Evolutionary conservation across 2,888 invertebrate species (phyloP).

Genomic region (Philhelius pedissequus): DNA sequence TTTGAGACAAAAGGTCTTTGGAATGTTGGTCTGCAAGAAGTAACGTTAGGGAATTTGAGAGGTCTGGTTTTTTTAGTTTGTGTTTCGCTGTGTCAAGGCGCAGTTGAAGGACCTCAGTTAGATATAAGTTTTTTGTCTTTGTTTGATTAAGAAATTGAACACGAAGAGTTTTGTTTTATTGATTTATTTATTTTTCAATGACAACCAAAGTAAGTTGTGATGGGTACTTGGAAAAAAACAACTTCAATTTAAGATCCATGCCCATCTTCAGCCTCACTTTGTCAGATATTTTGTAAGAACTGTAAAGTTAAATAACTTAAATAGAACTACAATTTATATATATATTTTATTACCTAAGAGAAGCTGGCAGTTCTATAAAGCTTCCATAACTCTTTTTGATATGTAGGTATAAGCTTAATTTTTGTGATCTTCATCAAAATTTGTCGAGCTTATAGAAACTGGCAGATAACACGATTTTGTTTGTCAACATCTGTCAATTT

Average conservation of each 20-base stretch:
- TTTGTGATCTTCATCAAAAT: too few relatives aligned
- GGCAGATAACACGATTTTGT: too few relatives aligned
- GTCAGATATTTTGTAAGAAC: too few relatives aligned
- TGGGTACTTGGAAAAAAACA: neutral
- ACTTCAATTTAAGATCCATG: neutral
- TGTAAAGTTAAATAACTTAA: too few relatives aligned
- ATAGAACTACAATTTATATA: too few relatives aligned
- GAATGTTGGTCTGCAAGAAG: neutral
- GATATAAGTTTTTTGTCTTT: neutral
- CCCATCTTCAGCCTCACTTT: too few relatives aligned
- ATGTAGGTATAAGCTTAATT: too few relatives aligned
- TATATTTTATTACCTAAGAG: too few relatives aligned
- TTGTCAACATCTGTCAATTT: too few relatives aligned
- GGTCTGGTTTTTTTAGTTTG: neutral
- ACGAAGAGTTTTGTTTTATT: neutral
- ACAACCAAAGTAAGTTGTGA: neutral
- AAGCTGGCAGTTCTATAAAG: too few relatives aligned
- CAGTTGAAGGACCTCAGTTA: slow-evolving; percentile 7
- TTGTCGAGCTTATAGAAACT: too few relatives aligned
- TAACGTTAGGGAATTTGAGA: neutral
- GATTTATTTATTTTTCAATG: neutral
- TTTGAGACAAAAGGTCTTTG: slow-evolving; percentile 7
- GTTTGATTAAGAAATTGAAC: neutral
- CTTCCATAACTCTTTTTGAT: too few relatives aligned
- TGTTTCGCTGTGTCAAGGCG: neutral